Evolutionary conservation across 1,140 invertebrate species (phyloP).

Genomic region (Epicauta chinensis): DNA sequence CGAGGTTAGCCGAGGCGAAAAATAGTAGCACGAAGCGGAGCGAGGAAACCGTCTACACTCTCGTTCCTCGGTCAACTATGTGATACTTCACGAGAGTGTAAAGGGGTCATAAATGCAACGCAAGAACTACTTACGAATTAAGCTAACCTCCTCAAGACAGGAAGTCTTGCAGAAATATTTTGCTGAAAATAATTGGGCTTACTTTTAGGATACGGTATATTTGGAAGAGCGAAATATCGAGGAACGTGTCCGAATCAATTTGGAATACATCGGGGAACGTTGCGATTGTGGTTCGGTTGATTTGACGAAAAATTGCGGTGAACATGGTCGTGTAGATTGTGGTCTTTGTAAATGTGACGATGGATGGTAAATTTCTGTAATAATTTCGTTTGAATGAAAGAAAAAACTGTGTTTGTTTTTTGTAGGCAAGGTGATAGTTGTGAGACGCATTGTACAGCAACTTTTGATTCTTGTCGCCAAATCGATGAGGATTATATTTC

Average conservation of each 20-base stretch:
- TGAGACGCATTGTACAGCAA: conserved; percentile 22
- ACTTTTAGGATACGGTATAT: conserved; percentile 37
- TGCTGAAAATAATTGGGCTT: no score
- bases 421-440: conserved; percentile 29
- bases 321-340: conserved; percentile 50
- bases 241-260: conserved; percentile 44
- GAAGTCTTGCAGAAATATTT: no score
- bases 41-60: no score
- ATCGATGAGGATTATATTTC: conserved; percentile 12
- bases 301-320: conserved; percentile 29
- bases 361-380: conserved; percentile 45
- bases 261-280: conserved; percentile 43
- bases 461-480: conserved; percentile 15
- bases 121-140: no score
- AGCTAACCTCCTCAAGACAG: no score
- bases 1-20: no score
- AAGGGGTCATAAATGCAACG: no score
- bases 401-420: no score
- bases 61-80: no score
- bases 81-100: no score
- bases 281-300: conserved; percentile 41
- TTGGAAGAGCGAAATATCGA: conserved; percentile 49
- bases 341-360: conserved; percentile 52
- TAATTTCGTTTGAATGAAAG: background rate
- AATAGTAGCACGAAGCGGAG: no score